Evolutionary conservation across 2,113 vertebrate genomes (phyloP).

Genomic region (Pygoscelis antarcticus): DNA sequence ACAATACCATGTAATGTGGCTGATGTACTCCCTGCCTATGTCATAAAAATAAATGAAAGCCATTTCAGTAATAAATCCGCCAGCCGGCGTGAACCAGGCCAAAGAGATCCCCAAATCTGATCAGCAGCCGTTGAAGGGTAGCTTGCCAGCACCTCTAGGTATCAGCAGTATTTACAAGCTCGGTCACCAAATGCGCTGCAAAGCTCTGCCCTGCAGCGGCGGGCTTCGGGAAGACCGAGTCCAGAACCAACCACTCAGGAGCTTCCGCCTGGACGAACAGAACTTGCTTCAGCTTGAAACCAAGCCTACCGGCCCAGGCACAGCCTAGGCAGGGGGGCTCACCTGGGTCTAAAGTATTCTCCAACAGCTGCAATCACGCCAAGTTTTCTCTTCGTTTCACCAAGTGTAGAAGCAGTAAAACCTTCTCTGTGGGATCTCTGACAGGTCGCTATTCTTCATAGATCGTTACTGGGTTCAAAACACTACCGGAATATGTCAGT

Average conservation of each 20-base stretch:
- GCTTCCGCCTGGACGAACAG: not conserved
- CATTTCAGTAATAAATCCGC: not conserved
- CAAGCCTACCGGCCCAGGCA: not conserved
- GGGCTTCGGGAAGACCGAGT: not conserved
- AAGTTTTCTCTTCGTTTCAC: not conserved
- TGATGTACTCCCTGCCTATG: not conserved
- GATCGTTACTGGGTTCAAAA: not conserved
- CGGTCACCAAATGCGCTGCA: fast-evolving
- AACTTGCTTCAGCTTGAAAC: not conserved
- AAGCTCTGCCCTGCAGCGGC: not conserved
- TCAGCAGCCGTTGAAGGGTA: fast-evolving
- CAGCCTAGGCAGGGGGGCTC: not conserved
- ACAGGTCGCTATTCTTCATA: not conserved
- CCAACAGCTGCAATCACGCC: not conserved
- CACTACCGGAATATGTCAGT: not conserved
- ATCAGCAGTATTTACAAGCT: not conserved
- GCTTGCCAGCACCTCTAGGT: not conserved
- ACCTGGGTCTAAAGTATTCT: not conserved
- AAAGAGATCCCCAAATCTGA: not conserved
- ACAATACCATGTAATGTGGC: not conserved
- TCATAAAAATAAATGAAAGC: not conserved
- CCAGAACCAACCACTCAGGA: not conserved
- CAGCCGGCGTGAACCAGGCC: fast-evolving
- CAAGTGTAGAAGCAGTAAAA: not conserved
- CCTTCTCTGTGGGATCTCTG: not conserved